Conservation (phyloP, 2,113 vertebrate species). For the Hemiprocne comata region DNA sequence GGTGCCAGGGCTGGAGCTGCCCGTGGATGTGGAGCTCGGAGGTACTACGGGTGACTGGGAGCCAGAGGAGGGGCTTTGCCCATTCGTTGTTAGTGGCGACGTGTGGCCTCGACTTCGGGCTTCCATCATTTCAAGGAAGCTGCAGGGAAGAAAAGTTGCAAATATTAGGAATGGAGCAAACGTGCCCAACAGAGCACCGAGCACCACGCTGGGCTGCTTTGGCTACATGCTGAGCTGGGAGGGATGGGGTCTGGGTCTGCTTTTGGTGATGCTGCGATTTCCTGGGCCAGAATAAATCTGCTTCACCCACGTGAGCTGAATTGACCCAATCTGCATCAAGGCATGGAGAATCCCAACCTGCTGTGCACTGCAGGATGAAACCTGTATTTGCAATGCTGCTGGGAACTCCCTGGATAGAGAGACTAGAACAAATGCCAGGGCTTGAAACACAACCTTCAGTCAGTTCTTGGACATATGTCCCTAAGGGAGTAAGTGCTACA, state of each 20-base stretch:
- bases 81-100: constrained; percentile 81
- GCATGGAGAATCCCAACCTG: background rate
- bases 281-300: background rate
- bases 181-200: background rate
- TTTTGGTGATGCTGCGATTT: background rate
- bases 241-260: background rate
- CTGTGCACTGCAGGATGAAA: background rate
- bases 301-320: background rate
- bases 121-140: constrained; percentile 94
- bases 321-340: accelerated
- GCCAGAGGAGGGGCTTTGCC: constrained; percentile 91
- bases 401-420: background rate
- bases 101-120: constrained; percentile 82
- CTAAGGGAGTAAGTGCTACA: background rate
- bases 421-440: background rate
- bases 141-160: constrained; percentile 54
- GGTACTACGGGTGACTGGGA: constrained; percentile 92
- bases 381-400: background rate
- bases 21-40: constrained; percentile 81
- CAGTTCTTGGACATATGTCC: background rate
- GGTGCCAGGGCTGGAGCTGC: constrained; percentile 90
- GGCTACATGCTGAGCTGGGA: background rate
- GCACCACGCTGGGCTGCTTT: background rate
- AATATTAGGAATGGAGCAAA: background rate
- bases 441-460: background rate